Conservation (phyloP, 1,140 invertebrate genomes). For the Ericerus pela region DNA sequence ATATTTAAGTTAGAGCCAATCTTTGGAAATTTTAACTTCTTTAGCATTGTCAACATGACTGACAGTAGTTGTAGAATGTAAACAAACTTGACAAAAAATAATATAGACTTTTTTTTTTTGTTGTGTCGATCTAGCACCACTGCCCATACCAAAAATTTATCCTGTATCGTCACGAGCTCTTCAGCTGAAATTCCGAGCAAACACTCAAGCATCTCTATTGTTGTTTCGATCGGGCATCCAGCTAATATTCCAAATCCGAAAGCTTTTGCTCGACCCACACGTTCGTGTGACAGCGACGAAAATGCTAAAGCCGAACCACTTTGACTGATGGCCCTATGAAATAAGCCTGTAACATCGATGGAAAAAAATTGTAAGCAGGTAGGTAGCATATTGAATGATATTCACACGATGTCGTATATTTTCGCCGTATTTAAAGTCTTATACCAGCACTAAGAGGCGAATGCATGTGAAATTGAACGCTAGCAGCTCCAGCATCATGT, state of each 20-base stretch:
- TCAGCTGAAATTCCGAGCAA: not conserved
- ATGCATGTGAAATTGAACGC: slow-evolving; percentile 51
- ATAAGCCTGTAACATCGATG: slow-evolving; percentile 36
- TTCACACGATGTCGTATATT: too few relatives aligned
- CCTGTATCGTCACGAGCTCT: not conserved
- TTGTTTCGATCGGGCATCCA: slow-evolving; percentile 34
- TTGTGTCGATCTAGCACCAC: too few relatives aligned
- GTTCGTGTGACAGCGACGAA: slow-evolving; percentile 33
- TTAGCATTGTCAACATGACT: too few relatives aligned
- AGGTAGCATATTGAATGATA: too few relatives aligned
- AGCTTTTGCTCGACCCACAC: not conserved
- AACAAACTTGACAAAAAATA: too few relatives aligned
- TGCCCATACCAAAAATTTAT: not conserved
- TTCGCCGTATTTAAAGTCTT: too few relatives aligned
- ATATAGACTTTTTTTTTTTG: too few relatives aligned
- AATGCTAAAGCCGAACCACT: slow-evolving; percentile 47
- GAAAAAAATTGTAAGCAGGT: too few relatives aligned
- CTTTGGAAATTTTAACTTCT: too few relatives aligned
- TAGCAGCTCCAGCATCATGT: slow-evolving; percentile 61
- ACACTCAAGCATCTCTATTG: not conserved
- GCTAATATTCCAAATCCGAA: slow-evolving; percentile 34
- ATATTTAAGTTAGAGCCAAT: too few relatives aligned
- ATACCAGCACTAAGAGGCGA: slow-evolving; percentile 50
- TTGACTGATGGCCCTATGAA: slow-evolving; percentile 45
- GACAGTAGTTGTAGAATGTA: too few relatives aligned